Conservation (phyloP, 2,113 vertebrate genomes). For the Hipposideros armiger region DNA sequence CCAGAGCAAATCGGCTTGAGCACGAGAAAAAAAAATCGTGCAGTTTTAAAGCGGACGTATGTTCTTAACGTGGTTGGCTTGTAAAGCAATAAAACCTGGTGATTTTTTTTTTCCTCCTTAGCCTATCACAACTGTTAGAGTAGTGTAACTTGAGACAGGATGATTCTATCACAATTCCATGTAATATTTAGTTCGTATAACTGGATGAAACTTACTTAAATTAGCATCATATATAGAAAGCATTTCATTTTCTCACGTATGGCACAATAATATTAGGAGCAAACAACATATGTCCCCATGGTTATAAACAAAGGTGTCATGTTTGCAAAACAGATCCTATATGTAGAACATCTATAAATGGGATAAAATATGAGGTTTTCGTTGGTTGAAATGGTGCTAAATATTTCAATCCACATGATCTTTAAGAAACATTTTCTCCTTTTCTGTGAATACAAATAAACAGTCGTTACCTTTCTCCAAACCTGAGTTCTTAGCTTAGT, state of each 20-base stretch:
- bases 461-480: not conserved
- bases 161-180: not conserved
- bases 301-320: slow-evolving; percentile 83
- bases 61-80: slow-evolving; percentile 72
- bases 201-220: slow-evolving; percentile 68
- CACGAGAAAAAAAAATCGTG: slow-evolving; percentile 39
- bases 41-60: slow-evolving; percentile 73
- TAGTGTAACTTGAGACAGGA: slow-evolving; percentile 62
- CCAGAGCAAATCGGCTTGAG: slow-evolving; percentile 58
- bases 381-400: slow-evolving; percentile 30
- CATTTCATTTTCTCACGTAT: slow-evolving; percentile 72
- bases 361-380: slow-evolving; percentile 54
- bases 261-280: slow-evolving; percentile 77
- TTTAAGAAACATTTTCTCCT: not conserved
- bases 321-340: slow-evolving; percentile 82
- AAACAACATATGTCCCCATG: slow-evolving; percentile 81
- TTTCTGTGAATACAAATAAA: not conserved
- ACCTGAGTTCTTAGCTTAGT: not conserved
- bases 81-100: slow-evolving; percentile 71
- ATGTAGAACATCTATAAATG: slow-evolving; percentile 74
- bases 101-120: slow-evolving; percentile 4
- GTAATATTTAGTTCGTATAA: slow-evolving; percentile 67
- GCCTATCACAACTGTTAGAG: slow-evolving; percentile 60
- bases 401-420: not conserved
- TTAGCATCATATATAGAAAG: slow-evolving; percentile 63